Evolutionary conservation across 2,113 vertebrate species (phyloP).

Genomic region (Hemicordylus capensis): DNA sequence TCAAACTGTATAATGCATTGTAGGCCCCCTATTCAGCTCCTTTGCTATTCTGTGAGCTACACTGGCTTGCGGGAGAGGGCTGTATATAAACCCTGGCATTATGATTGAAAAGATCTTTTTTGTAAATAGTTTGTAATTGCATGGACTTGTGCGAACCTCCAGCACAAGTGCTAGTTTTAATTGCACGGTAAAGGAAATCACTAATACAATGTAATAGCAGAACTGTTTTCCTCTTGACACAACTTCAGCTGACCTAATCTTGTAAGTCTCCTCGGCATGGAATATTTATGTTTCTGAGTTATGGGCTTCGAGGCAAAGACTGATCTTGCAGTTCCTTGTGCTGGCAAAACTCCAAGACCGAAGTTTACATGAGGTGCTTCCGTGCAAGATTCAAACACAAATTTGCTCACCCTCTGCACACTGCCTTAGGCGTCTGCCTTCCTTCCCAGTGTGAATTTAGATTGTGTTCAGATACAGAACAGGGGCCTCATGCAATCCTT

Average conservation of each 20-base stretch:
- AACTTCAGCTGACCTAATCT: fast-evolving
- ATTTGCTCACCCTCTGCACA: too few relatives aligned
- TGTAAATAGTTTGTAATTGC: slow-evolving; percentile 5
- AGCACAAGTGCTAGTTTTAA: slow-evolving; percentile 1
- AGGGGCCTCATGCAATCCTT: too few relatives aligned
- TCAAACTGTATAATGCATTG: not conserved
- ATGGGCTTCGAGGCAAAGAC: not conserved
- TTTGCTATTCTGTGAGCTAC: not conserved
- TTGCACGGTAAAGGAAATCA: not conserved
- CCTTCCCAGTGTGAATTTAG: too few relatives aligned
- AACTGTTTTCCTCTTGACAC: not conserved
- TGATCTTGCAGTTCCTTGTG: not conserved
- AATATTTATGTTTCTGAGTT: not conserved
- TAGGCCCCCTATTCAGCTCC: not conserved
- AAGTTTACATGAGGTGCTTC: not conserved
- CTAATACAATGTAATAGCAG: not conserved
- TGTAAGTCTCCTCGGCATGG: not conserved
- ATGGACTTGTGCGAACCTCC: not conserved
- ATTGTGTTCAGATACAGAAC: too few relatives aligned
- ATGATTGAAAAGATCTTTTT: not conserved
- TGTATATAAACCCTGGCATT: fast-evolving
- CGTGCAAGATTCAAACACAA: too few relatives aligned
- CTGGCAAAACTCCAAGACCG: not conserved
- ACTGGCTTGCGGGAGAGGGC: not conserved
- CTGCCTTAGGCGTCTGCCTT: too few relatives aligned